phyloP scores from a whole-genome alignment of 1,140 invertebrate genomes.

The Fopius arisanus region DNA sequence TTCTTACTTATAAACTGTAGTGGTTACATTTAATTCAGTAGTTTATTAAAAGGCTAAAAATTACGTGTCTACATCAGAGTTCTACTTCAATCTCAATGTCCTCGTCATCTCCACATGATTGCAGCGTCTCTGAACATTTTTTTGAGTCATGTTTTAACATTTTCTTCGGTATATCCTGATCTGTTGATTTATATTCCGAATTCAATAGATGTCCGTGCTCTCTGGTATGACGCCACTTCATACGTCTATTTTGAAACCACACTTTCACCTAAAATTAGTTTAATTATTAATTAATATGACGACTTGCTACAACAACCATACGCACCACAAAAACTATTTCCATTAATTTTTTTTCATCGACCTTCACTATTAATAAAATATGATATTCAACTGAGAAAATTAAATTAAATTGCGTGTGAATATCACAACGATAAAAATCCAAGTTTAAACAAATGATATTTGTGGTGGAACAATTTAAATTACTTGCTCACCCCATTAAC shows the following conservation, averaged over 20 bases:
- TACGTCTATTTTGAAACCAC: slow-evolving; percentile 92
- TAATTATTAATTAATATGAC: slow-evolving; percentile 11
- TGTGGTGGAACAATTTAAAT: no score
- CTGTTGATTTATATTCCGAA: slow-evolving; percentile 33
- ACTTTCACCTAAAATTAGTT: slow-evolving; percentile 79
- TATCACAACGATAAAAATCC: no score
- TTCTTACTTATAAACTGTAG: no score
- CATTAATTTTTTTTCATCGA: no score
- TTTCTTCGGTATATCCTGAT: slow-evolving; percentile 43
- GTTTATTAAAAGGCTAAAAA: no score
- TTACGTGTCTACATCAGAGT: slow-evolving; percentile 32
- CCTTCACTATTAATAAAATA: no score
- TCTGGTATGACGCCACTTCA: slow-evolving; percentile 91
- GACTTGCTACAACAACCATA: slow-evolving; percentile 7
- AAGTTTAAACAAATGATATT: no score
- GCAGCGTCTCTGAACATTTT: slow-evolving; percentile 40
- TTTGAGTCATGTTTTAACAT: slow-evolving; percentile 39
- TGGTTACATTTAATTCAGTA: no score
- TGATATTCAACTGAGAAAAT: no score
- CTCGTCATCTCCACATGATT: slow-evolving; percentile 50
- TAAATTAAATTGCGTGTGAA: no score
- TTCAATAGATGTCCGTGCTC: slow-evolving; percentile 65
- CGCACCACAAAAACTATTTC: background rate
- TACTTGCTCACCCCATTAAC: no score
- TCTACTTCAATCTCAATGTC: slow-evolving; percentile 63